A percentile compares a stretch with the other conserved stretches of the same genome.
Conservation (phyloP, 1,140 invertebrate species). For the Ceratosolen fusciceps region DNA sequence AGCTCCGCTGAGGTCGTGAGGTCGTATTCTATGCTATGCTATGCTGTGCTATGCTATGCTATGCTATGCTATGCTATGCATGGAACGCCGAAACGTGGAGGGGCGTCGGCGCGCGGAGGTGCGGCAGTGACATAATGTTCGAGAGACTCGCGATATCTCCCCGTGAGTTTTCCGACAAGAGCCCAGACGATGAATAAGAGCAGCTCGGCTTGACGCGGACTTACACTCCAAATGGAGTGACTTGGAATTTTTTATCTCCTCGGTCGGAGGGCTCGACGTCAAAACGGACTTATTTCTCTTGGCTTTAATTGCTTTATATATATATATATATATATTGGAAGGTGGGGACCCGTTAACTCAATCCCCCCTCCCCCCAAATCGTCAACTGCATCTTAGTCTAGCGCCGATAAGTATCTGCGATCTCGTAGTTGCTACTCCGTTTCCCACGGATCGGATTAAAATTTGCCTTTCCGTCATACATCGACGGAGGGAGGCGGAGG, state of each 20-base stretch:
- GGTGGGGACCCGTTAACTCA: no score
- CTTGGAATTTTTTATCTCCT: slow-evolving; percentile 34
- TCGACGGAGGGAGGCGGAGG: no score
- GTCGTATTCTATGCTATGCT: neutral
- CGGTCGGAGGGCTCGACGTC: no score
- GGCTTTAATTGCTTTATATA: neutral
- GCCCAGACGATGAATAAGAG: slow-evolving; percentile 30
- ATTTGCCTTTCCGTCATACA: no score
- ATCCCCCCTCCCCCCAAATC: neutral
- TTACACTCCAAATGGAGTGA: slow-evolving; percentile 7
- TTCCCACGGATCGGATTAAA: no score
- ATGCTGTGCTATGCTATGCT: no score
- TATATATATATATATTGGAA: no score
- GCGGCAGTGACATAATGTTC: slow-evolving; percentile 19
- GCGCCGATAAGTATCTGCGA: no score
- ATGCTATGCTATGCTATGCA: slow-evolving; percentile 20
- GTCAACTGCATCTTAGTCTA: no score
- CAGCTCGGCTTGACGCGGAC: neutral
- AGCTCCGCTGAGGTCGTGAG: neutral
- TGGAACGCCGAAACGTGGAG: slow-evolving; percentile 3
- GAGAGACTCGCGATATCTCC: neutral
- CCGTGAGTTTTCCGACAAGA: neutral
- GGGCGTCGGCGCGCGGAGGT: neutral
- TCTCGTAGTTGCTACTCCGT: no score
- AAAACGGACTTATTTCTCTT: neutral